Conservation (phyloP, 2,888 invertebrate species). For the Atethmia centrago region DNA sequence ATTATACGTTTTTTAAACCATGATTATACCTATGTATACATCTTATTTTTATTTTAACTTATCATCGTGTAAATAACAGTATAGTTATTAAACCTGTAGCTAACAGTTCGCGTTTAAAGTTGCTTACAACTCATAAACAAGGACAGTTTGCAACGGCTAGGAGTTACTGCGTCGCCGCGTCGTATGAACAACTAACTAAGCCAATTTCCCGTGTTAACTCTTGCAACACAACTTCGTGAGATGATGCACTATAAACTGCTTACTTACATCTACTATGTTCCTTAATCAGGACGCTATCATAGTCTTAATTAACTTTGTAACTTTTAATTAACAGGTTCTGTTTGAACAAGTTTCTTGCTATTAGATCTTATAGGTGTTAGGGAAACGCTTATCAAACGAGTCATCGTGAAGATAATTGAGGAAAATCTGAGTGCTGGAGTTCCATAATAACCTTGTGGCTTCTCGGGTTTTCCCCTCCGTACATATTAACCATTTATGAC, state of each 20-base stretch:
- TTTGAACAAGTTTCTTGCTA: not conserved
- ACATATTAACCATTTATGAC: not conserved
- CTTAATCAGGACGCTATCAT: not conserved
- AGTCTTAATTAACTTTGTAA: conserved; percentile 1
- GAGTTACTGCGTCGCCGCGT: conserved; percentile 26
- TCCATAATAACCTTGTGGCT: not conserved
- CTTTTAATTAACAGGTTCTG: not conserved
- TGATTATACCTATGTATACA: not conserved
- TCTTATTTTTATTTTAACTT: not conserved
- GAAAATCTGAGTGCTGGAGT: conserved; percentile 6
- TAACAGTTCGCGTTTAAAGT: conserved; percentile 13
- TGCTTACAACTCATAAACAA: conserved; percentile 8
- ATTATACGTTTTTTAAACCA: not conserved
- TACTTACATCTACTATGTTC: not conserved
- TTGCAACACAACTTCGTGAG: conserved; percentile 7
- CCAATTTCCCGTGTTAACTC: conserved; percentile 36
- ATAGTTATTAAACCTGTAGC: not conserved
- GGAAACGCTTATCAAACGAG: conserved; percentile 5
- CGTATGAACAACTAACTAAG: conserved; percentile 41
- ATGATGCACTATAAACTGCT: conserved; percentile 9
- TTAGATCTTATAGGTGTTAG: not conserved
- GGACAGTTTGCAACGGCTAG: conserved; percentile 31
- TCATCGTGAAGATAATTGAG: conserved; percentile 6
- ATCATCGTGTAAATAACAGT: not conserved
- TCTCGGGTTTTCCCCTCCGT: conserved; percentile 2